Evolutionary conservation across 35 echinoderm and acorn worm genomes (phyloP).

Genomic region (Acanthaster planci): DNA sequence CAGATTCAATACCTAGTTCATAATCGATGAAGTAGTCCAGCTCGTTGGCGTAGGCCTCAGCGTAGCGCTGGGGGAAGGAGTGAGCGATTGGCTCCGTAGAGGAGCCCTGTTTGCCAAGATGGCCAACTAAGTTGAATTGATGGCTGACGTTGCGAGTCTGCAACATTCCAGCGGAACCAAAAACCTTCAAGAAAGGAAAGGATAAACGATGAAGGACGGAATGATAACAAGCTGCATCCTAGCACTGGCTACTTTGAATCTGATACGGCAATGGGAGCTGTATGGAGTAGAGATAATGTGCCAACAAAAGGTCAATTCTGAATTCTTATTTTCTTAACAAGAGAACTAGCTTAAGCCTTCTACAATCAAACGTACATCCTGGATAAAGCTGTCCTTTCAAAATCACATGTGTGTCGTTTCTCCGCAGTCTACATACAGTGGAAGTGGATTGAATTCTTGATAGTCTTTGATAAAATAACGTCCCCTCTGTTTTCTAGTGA

Average conservation of each 20-base stretch:
- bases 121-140: slow-evolving; percentile 32
- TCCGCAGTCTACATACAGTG: not conserved
- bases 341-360: no score
- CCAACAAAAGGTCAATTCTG: no score
- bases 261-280: no score
- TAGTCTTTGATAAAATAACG: not conserved
- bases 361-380: no score
- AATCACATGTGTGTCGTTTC: no score
- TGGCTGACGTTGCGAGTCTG: slow-evolving; percentile 51
- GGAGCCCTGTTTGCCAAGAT: slow-evolving; percentile 43
- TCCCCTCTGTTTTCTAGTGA: not conserved
- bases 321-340: no score
- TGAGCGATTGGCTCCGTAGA: slow-evolving; percentile 29
- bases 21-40: slow-evolving; percentile 77
- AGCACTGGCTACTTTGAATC: no score
- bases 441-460: not conserved
- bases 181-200: slow-evolving; percentile 46
- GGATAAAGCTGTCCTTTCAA: no score
- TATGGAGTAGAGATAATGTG: no score
- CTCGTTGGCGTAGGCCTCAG: slow-evolving; percentile 59
- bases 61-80: slow-evolving; percentile 80
- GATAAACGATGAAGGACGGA: no score
- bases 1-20: slow-evolving; percentile 53
- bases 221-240: no score
- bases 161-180: slow-evolving; percentile 87